phyloP scores from a whole-genome alignment of 2,797 vertebrate genomes.

The Chanos chanos region DNA sequence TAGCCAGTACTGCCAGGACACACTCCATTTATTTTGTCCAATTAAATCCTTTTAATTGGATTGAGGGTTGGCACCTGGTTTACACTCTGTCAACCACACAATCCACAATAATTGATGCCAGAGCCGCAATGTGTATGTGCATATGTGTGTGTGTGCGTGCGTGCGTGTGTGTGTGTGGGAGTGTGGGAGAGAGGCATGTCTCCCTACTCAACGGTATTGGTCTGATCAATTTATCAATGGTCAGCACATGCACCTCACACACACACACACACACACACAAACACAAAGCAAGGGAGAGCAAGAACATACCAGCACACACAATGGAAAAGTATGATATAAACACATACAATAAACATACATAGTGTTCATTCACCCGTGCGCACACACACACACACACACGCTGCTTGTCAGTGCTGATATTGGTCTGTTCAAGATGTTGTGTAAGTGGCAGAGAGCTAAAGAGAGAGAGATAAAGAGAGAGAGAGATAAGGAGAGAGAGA shows the following conservation, averaged over 20 bases:
- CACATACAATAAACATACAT: background rate
- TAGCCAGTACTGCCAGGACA: constrained; percentile 63
- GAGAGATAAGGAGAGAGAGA: no score
- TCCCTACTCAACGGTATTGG: constrained; percentile 59
- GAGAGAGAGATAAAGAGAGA: no score
- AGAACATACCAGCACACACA: no score
- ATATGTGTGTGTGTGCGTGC: constrained; percentile 30
- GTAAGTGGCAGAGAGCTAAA: no score
- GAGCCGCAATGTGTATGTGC: constrained; percentile 22
- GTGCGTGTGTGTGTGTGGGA: constrained; percentile 41
- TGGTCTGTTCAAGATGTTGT: no score
- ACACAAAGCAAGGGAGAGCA: background rate
- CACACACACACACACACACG: no score
- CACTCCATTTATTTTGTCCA: constrained; percentile 71
- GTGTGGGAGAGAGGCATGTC: constrained; percentile 54
- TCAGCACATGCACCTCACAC: constrained; percentile 39
- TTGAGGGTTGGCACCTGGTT: constrained; percentile 71
- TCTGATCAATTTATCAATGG: constrained; percentile 69
- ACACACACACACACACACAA: constrained; percentile 2
- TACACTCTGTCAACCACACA: constrained; percentile 70
- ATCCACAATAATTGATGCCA: constrained; percentile 61
- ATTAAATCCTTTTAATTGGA: constrained; percentile 74
- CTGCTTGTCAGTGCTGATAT: no score
- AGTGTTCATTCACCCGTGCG: no score
- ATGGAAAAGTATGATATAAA: background rate